These are phyloP conservation scores for Columba livia DNA, from an alignment of 2,113 vertebrate genomes.

Conservation along the genomic window DNA sequence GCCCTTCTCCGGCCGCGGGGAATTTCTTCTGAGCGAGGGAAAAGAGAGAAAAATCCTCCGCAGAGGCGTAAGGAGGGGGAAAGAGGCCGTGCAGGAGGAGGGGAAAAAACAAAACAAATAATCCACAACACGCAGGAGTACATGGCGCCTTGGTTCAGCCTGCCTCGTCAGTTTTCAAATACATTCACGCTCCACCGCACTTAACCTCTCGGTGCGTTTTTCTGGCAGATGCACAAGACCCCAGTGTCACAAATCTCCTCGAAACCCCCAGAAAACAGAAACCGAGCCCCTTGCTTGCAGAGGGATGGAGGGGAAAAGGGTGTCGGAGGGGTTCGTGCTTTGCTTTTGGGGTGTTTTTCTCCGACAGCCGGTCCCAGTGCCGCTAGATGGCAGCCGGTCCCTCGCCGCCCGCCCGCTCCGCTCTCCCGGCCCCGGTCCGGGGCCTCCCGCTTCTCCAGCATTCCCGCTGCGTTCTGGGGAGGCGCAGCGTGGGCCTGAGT, in stretches of 20 bases:
- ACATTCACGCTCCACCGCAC: neutral
- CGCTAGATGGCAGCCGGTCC: slow-evolving; percentile 51
- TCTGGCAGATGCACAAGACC: neutral
- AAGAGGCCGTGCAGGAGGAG: neutral
- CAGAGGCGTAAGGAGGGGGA: neutral
- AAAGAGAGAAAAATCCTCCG: neutral
- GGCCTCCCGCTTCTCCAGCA: slow-evolving; percentile 31
- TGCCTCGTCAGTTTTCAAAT: neutral
- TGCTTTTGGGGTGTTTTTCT: too few relatives aligned
- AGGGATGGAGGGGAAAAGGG: too few relatives aligned
- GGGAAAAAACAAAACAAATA: too few relatives aligned
- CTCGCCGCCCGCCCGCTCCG: neutral
- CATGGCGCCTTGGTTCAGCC: neutral
- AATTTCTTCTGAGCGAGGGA: neutral
- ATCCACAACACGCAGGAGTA: neutral
- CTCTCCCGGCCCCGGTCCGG: neutral
- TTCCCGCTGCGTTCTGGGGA: slow-evolving; percentile 17
- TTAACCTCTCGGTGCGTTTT: neutral
- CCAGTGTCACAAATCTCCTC: neutral
- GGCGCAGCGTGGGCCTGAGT: neutral
- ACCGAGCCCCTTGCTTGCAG: neutral
- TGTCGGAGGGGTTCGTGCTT: neutral
- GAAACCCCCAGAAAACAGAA: neutral
- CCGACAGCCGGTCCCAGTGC: neutral
- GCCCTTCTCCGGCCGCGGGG: too few relatives aligned